Evolutionary conservation across 2,113 vertebrate species (phyloP).

Genomic region (Oxygymnocypris stewartii): DNA sequence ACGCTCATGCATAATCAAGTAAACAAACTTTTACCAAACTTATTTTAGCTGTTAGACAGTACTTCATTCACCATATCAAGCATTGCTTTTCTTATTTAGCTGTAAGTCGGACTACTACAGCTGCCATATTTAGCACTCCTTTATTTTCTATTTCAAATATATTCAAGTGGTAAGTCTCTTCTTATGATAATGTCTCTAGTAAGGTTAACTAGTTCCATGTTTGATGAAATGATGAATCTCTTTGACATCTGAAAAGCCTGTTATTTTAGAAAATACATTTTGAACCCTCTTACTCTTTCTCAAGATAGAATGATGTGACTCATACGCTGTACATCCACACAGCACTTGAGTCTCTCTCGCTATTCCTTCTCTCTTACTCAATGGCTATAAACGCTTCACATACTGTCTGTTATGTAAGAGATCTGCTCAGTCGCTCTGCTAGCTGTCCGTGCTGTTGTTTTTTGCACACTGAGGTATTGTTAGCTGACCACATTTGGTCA

Average conservation of each 20-base stretch:
- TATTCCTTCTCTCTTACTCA: conserved; percentile 10
- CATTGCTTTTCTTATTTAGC: not conserved
- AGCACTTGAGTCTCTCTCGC: conserved; percentile 25
- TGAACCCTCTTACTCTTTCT: conserved; percentile 18
- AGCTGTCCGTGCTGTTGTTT: conserved; percentile 10
- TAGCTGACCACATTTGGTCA: conserved; percentile 36
- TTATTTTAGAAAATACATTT: conserved; percentile 10
- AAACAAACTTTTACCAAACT: conserved; percentile 10
- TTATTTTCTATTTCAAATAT: not conserved
- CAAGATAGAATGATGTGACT: conserved; percentile 23
- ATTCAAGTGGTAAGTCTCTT: not conserved
- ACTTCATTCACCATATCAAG: not conserved
- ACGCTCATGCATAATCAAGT: not conserved
- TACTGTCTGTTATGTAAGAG: conserved; percentile 40
- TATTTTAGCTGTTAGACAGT: not conserved
- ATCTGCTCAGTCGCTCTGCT: conserved; percentile 14
- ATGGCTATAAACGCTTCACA: conserved; percentile 9
- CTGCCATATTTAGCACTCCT: not conserved
- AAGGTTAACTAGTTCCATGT: not conserved
- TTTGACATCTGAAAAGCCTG: not conserved
- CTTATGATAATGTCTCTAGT: not conserved
- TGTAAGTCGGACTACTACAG: not conserved
- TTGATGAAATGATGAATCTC: not conserved
- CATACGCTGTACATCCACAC: conserved; percentile 8
- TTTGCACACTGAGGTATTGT: conserved; percentile 8